Conservation (phyloP, 2,113 vertebrate species). For the Oreocharis arfaki region DNA sequence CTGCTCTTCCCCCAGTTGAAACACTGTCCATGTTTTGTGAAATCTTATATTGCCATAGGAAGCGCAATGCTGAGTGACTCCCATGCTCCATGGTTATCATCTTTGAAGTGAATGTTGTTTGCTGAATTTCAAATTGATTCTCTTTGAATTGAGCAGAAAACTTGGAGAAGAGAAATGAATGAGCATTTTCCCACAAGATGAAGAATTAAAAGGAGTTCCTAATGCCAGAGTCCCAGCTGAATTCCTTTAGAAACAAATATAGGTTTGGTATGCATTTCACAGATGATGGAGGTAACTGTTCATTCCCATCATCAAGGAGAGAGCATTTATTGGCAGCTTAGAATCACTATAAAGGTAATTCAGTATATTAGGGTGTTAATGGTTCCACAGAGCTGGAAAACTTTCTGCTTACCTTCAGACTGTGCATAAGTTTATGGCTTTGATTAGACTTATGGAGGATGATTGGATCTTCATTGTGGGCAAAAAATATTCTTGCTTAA, state of each 20-base stretch:
- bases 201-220: not conserved
- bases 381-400: not conserved
- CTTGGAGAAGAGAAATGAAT: not conserved
- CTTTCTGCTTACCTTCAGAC: not conserved
- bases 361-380: not conserved
- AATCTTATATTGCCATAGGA: not conserved
- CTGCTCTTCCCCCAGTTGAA: not conserved
- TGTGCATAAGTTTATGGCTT: not conserved
- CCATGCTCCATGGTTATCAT: not conserved
- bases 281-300: not conserved
- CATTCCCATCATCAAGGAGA: slow-evolving; percentile 4
- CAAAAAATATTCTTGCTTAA: not conserved
- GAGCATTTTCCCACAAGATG: not conserved
- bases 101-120: not conserved
- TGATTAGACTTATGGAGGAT: not conserved
- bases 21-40: not conserved
- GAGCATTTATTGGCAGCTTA: not conserved
- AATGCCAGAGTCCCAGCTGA: not conserved
- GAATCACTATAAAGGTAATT: not conserved
- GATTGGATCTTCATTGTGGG: not conserved
- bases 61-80: not conserved
- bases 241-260: slow-evolving; percentile 7
- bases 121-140: slow-evolving; percentile 29
- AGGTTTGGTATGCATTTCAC: slow-evolving; percentile 15
- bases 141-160: slow-evolving; percentile 24